phyloP scores from a whole-genome alignment of 2,113 vertebrate genomes.

The Blennius ocellaris region DNA sequence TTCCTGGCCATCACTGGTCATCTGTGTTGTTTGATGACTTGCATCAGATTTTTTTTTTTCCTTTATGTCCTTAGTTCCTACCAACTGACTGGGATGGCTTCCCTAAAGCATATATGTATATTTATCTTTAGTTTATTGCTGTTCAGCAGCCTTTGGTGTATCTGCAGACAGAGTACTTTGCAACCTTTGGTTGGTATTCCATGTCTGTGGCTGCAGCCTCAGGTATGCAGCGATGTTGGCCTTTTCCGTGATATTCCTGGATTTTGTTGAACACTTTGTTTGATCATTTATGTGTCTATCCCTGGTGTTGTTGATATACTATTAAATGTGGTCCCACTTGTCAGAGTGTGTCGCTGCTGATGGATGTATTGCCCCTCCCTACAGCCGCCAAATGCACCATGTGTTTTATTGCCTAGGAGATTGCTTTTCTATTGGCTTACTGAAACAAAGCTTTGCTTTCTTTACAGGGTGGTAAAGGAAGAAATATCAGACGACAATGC shows the following conservation, averaged over 20 bases:
- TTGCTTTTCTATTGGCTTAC: conserved; percentile 60
- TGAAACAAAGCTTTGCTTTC: conserved; percentile 61
- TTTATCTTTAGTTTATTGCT: background rate
- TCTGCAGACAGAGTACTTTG: background rate
- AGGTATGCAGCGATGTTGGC: background rate
- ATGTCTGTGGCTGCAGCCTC: background rate
- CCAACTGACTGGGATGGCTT: background rate
- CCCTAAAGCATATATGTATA: background rate
- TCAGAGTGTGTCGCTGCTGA: conserved; percentile 21
- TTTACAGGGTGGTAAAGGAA: conserved; percentile 95
- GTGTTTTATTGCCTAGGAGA: conserved; percentile 57
- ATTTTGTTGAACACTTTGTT: background rate
- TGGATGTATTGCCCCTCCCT: conserved; percentile 22
- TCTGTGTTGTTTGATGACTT: too few relatives aligned
- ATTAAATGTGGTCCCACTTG: conserved; percentile 27
- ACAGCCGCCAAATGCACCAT: conserved; percentile 37
- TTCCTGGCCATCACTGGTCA: conserved; percentile 6
- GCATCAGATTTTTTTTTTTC: too few relatives aligned
- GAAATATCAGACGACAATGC: conserved; percentile 97
- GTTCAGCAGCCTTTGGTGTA: background rate
- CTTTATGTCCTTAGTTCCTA: too few relatives aligned
- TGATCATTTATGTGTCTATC: background rate
- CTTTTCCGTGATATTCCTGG: background rate
- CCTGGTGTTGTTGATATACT: background rate
- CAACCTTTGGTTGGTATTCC: background rate